Conservation (phyloP, 2,888 invertebrate genomes). For the Tinea semifulvella region DNA sequence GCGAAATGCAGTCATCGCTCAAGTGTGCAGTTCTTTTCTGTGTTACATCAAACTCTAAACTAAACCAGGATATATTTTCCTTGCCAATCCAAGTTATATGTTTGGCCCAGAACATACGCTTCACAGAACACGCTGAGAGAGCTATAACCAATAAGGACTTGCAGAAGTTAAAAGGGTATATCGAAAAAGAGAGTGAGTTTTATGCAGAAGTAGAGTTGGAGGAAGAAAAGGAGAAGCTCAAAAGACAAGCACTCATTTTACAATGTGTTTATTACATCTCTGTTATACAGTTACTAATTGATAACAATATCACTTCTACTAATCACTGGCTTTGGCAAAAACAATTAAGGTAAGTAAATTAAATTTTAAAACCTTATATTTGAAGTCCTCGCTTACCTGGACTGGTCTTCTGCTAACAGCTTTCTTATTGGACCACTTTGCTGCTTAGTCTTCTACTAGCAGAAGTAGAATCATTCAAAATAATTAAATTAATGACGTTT, state of each 20-base stretch:
- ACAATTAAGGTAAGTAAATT: conserved; percentile 75
- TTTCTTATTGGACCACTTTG: too few relatives aligned
- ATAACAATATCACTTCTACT: conserved; percentile 70
- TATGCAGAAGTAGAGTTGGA: conserved; percentile 62
- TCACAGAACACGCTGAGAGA: conserved; percentile 85
- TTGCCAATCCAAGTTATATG: conserved; percentile 82
- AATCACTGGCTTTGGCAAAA: conserved; percentile 95
- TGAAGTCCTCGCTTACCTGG: too few relatives aligned
- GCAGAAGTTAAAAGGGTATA: conserved; percentile 53
- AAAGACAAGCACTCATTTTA: conserved; percentile 90
- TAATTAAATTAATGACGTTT: too few relatives aligned
- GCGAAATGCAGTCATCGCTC: conserved; percentile 77
- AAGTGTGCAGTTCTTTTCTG: conserved; percentile 72
- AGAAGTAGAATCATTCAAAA: too few relatives aligned
- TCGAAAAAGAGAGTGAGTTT: conserved; percentile 59
- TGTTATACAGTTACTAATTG: conserved; percentile 81
- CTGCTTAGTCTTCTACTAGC: too few relatives aligned
- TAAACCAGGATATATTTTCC: conserved; percentile 57
- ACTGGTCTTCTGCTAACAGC: too few relatives aligned
- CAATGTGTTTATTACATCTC: conserved; percentile 93
- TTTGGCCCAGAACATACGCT: conserved; percentile 83
- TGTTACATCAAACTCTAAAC: conserved; percentile 49
- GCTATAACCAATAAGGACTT: conserved; percentile 76
- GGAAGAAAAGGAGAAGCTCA: conserved; percentile 75
- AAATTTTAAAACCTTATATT: too few relatives aligned